Base-by-base conservation (phyloP, 2,797 vertebrate genomes). In the Emys orbicularis region DNA sequence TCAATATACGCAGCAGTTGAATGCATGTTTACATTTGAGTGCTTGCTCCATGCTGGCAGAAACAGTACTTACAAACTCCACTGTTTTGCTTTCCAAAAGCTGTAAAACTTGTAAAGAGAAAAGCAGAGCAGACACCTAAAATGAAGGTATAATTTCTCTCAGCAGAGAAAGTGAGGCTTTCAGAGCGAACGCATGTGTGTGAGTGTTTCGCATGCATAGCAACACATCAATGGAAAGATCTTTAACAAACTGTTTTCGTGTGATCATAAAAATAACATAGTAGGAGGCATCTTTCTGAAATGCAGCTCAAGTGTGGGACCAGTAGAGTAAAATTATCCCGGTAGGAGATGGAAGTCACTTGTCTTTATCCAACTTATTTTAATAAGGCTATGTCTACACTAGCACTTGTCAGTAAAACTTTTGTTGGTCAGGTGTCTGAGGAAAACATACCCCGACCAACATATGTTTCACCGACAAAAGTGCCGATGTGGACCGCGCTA, bases 201-300 rank as follows among this genome's bases (percentile, higher is more conserved):
- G 19, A 29, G 37, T 7, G 27, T 47, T 29, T 82, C 3, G 44
- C 50, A 44, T 61, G 9, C 5, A 0, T 8, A 2, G 3, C 68
- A 53, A 5, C 6, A 5, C 4, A 41, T 1, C 1, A 18, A 10
- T 29, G 15, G 6, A 0, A 0, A 12, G 34, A n/a, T 4, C 3
- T 3, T 53, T 81, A 5, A 27, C 11, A 49, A 11, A 3, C 12
- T 34, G 59, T 37, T 49, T 25, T n/a, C 2, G 0, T 5, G 10
- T 21, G 41, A 52, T 7, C 0, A 0, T 54, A 27, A 16, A 19
- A 61, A 19, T 57, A 27, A 49, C 25, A 18, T 11, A 3, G 3
- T 8, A 79, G 44, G 15, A 37, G 41, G 57, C n/a, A 79, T 1
- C 18, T 53, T 29, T 2, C 5, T 65, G 44, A 50, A 53, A 13